These are phyloP conservation scores for Idaea aversata DNA, from an alignment of 2,888 invertebrate species.

Conservation along the genomic window DNA sequence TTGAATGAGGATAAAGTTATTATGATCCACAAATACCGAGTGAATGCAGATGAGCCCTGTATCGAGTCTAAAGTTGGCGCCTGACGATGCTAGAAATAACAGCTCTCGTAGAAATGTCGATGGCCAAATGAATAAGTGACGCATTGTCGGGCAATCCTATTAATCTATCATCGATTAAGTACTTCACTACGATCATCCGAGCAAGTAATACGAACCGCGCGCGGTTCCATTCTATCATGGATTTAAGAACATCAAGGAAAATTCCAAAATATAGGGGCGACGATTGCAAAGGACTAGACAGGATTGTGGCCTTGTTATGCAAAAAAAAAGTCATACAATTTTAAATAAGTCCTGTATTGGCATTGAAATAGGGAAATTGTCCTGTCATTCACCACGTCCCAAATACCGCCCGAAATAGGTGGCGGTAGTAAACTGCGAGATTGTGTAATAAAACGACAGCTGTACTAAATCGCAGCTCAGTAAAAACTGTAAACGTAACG, in stretches of 20 bases:
- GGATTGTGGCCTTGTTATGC: too few relatives aligned
- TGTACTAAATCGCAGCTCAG: conserved; percentile 52
- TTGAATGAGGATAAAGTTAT: conserved; percentile 60
- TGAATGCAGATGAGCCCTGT: conserved; percentile 70
- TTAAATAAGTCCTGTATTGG: background rate
- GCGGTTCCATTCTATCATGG: too few relatives aligned
- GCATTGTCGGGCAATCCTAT: conserved; percentile 49
- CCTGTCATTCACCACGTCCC: conserved; percentile 41
- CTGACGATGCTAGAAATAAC: conserved; percentile 68
- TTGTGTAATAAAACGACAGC: conserved; percentile 63
- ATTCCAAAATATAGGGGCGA: too few relatives aligned
- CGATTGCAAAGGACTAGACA: too few relatives aligned
- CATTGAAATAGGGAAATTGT: conserved; percentile 22
- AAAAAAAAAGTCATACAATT: background rate
- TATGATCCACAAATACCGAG: conserved; percentile 64
- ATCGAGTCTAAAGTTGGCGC: conserved; percentile 70
- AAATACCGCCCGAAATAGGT: conserved; percentile 47
- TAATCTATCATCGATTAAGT: conserved; percentile 12
- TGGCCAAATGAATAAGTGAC: conserved; percentile 56
- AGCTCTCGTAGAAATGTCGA: conserved; percentile 64
- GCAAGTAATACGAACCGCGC: too few relatives aligned
- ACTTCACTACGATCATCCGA: background rate
- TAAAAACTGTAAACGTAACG: conserved; percentile 57
- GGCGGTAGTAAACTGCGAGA: conserved; percentile 54
- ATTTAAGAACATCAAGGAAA: too few relatives aligned